phyloP scores from a whole-genome alignment of 2,797 vertebrate species.

The Oreortyx pictus region DNA sequence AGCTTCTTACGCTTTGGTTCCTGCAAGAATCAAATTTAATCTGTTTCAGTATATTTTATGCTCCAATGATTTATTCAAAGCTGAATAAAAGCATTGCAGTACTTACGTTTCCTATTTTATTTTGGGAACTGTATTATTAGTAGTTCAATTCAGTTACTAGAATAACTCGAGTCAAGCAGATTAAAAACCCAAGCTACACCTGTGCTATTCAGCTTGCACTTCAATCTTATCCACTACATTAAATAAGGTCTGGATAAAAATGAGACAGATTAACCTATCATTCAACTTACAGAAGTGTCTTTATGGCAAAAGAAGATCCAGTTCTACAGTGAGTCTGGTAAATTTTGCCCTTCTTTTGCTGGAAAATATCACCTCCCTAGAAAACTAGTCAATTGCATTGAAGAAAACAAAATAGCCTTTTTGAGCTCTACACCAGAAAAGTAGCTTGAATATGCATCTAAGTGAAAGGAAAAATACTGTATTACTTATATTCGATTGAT shows the following conservation, averaged over 20 bases:
- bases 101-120: not conserved
- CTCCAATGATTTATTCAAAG: constrained; percentile 15
- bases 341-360: constrained; percentile 3
- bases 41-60: constrained; percentile 56
- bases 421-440: not conserved
- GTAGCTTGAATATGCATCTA: not conserved
- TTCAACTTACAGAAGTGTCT: constrained; percentile 14
- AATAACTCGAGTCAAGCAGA: constrained; percentile 53
- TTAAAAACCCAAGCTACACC: constrained; percentile 42
- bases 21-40: constrained; percentile 60
- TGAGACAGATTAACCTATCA: constrained; percentile 44
- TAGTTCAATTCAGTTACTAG: constrained; percentile 39
- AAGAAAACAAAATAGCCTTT: not conserved
- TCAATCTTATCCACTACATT: constrained; percentile 66
- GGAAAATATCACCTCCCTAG: not conserved
- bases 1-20: constrained; percentile 34
- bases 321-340: not conserved
- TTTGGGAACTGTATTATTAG: constrained; percentile 14
- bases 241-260: constrained; percentile 55
- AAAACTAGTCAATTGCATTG: not conserved
- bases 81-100: constrained; percentile 41
- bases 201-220: constrained; percentile 46
- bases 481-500: not conserved
- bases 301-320: constrained; percentile 22
- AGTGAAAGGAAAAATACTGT: not conserved